A percentile compares a stretch with the other conserved stretches of the same genome.
These are phyloP conservation scores for Venusia cambrica DNA, from an alignment of 2,888 invertebrate species.

Conservation along the genomic window DNA sequence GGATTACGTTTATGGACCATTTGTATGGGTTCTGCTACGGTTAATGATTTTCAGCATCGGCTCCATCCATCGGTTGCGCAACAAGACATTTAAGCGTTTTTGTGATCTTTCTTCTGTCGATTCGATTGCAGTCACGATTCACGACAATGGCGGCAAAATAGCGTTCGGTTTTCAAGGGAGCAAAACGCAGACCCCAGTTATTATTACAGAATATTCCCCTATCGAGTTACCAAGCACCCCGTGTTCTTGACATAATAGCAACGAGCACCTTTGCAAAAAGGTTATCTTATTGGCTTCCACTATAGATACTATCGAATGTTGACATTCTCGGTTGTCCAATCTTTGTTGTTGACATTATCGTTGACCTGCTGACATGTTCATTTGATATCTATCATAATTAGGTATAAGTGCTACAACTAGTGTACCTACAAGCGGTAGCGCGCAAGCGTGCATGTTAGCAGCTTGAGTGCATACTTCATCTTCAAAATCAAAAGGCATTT, in stretches of 20 bases:
- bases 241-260: conserved; percentile 47
- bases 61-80: conserved; percentile 49
- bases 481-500: conserved; percentile 29
- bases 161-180: conserved; percentile 31
- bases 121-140: conserved; percentile 30
- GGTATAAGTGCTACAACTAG: too few relatives aligned
- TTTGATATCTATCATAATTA: too few relatives aligned
- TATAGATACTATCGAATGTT: conserved; percentile 26
- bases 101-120: conserved; percentile 29
- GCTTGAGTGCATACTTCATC: conserved; percentile 30
- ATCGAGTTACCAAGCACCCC: conserved; percentile 48
- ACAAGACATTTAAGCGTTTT: too few relatives aligned
- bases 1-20: conserved; percentile 72
- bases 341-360: too few relatives aligned
- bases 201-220: conserved; percentile 52
- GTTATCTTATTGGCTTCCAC: conserved; percentile 40
- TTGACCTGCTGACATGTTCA: conserved; percentile 6
- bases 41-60: conserved; percentile 69
- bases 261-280: conserved; percentile 41
- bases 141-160: conserved; percentile 27
- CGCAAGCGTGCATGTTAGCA: conserved; percentile 23
- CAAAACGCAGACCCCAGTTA: conserved; percentile 35
- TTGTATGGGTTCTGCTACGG: conserved; percentile 70
- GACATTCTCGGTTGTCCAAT: conserved; percentile 2
- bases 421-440: conserved; percentile 37